Base-by-base conservation (phyloP, 2,797 vertebrate genomes). In the Melanotaenia pygmaea region DNA sequence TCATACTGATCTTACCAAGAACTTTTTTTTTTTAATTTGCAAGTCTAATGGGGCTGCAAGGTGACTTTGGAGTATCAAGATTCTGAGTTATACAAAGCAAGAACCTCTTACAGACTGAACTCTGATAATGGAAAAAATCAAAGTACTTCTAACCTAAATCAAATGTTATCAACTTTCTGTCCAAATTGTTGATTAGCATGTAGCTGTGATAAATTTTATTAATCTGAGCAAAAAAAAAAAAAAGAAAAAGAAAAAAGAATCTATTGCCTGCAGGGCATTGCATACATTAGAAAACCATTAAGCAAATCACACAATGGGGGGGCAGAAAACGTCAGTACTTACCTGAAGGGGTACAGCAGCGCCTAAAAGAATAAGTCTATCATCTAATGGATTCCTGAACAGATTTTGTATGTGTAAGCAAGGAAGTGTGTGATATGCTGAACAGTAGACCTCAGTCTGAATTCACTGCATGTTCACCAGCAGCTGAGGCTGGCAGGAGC, bases 391-490 rank as follows among this genome's bases (percentile, higher is more conserved):
- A 82, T 40, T 67, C 71, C 32, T 38, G 64, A 45, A 73, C 67
- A 56, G 68, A 72, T 76, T 72, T 16, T 75, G 40, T 16, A 45
- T 64, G 70, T 72, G 59, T 65, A 56, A 67, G 57, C 10, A 20
- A 58, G 64, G 22, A 7, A 45, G 64, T 38, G 69, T 35, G 56
- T 54, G 60, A 79, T 43, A 74, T 60, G 32, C 2, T 75, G 38
- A 73, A 59, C 73, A 77, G 74, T 37, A 64, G 87, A 87, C 87
- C 88, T 91, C 76, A 82, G 53, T 24, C 64, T 90, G 91, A 93
- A 91, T 88, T 56, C 79, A 82, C 83, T 79, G 74, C 85, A 66
- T 80, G 73, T 85, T 88, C 74, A 73, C 72, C 32, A 76, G 73
- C 85, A 89, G 83, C 83, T 81, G 79, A 87, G 81, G 64, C 75